Percentiles rank a stretch among this genome's conserved stretches.
phyloP scores from a whole-genome alignment of 1,140 invertebrate species.

The Heliothis virescens region DNA sequence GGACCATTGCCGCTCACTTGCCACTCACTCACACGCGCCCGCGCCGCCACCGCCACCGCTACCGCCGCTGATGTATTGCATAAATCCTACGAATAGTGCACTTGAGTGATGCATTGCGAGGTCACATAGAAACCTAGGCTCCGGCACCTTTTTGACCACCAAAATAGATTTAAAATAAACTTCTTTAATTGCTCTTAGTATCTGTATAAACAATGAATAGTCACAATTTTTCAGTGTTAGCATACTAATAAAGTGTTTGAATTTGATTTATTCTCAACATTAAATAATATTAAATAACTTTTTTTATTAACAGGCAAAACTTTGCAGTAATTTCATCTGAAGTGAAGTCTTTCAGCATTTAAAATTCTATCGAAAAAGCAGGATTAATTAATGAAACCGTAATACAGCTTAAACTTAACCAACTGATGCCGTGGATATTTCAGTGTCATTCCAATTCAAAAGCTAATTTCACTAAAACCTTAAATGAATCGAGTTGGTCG shows the following conservation, averaged over 20 bases:
- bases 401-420: constrained; percentile 63
- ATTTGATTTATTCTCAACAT: too few species aligned
- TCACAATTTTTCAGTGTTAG: too few species aligned
- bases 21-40: constrained; percentile 36
- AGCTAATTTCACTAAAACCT: constrained; percentile 85
- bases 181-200: not conserved
- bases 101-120: not conserved
- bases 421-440: constrained; percentile 68
- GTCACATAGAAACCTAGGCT: not conserved
- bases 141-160: not conserved
- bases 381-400: constrained; percentile 59
- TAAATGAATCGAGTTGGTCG: constrained; percentile 83
- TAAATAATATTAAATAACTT: too few species aligned
- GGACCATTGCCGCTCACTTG: constrained; percentile 55
- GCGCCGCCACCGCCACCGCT: not conserved
- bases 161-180: not conserved
- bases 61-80: not conserved
- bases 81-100: not conserved
- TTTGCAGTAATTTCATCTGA: constrained; percentile 15
- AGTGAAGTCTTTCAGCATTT: constrained; percentile 3
- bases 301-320: not conserved
- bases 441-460: constrained; percentile 81
- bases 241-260: too few species aligned
- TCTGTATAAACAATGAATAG: too few species aligned
- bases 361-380: constrained; percentile 53